Base-by-base conservation (phyloP, 2,113 vertebrate species). In the Albula goreensis region DNA sequence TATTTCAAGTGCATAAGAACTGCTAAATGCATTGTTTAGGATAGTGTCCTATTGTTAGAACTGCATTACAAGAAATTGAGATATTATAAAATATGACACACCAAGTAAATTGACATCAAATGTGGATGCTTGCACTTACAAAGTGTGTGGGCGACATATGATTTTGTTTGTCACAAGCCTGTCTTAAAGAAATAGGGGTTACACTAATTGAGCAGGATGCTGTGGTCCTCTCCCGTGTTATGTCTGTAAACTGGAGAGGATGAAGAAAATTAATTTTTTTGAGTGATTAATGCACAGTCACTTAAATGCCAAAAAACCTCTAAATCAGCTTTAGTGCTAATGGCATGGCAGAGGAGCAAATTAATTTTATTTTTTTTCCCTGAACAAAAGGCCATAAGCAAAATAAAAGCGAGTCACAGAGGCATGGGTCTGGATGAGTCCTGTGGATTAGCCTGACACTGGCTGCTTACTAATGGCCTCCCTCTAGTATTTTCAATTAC, bases 401-500 rank as follows among this genome's bases (percentile, higher is more conserved):
- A 49, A 84, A 50, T 57, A 80, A 31, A 49, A 83, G 81, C 83
- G 79, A 87, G 74, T 74, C 86, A 74, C 50, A 84, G 63, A 86
- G 15, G 82, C 49, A 11, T 70, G 50, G 52, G 5, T 6, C 70
- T 80, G 41, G 83, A 70, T 49, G 53, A 83, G 84, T 84, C 52
- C 82, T 51, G 77, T 49, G 49, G 50, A 84, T 87, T 63, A 87
- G 82, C 82, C 66, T 87, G 82, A 57, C 25, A 25, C 25, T 48
- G 50, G 25, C 83, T 31, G 82, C 83, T 80, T 49, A 60, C n/a
- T 87, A 84, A 70, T 81, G 56, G 50, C 78, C 49, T 87, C 83
- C 56, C 60, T 53, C 86, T 56, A 79, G 57, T 84, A 84, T 87
- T 80, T n/a, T 84, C 82, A 83, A 83, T 83, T 85, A 78, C 50